Evolutionary conservation across 2,113 vertebrate genomes (phyloP).

Genomic region (Carassius gibelio): DNA sequence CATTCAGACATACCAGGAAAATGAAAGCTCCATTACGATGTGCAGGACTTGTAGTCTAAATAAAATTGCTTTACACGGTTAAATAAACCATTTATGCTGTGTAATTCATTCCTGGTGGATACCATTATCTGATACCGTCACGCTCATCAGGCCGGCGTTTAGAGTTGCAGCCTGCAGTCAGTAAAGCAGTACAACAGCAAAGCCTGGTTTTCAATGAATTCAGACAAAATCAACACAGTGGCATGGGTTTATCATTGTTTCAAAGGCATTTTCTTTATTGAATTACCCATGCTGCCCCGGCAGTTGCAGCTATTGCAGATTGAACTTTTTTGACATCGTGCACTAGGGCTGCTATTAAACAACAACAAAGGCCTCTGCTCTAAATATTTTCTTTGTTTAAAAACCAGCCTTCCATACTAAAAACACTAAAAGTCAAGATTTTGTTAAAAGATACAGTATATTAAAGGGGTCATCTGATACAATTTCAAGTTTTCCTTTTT

Average conservation of each 20-base stretch:
- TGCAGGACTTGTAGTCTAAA: background rate
- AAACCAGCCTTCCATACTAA: background rate
- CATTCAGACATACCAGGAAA: constrained; percentile 3
- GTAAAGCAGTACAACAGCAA: background rate
- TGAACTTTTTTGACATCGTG: background rate
- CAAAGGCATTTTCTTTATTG: background rate
- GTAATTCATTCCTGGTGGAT: constrained; percentile 13
- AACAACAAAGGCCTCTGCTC: background rate
- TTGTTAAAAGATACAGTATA: no score
- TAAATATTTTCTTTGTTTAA: background rate
- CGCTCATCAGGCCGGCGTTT: background rate
- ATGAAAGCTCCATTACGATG: constrained; percentile 11
- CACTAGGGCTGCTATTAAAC: background rate
- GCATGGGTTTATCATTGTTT: constrained; percentile 19
- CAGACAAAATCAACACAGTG: constrained; percentile 1
- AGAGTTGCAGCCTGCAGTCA: constrained; percentile 9
- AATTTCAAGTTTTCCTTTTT: no score
- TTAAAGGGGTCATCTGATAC: no score
- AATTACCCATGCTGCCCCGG: background rate
- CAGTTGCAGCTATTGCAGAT: no score
- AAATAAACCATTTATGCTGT: background rate
- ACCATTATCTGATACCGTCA: background rate
- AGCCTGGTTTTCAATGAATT: background rate
- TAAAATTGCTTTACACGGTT: background rate
- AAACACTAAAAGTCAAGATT: background rate